Percentiles rank a stretch among this genome's conserved stretches.
Evolutionary conservation across 2,888 invertebrate species (phyloP).

Genomic region (Smittia sp.): DNA sequence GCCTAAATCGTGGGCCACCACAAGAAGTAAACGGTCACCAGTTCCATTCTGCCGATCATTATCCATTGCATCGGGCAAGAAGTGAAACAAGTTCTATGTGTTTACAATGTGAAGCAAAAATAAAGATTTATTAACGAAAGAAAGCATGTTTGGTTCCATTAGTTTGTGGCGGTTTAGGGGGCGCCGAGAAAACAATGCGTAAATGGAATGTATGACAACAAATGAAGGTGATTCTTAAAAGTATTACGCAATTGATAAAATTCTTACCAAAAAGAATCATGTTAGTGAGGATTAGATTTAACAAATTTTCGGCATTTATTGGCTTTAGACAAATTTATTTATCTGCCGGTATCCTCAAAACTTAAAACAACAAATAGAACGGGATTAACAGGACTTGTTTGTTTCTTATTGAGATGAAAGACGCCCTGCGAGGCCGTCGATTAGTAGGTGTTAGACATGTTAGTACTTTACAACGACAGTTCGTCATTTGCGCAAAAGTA

Average conservation of each 20-base stretch:
- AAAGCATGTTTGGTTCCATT: too few relatives aligned
- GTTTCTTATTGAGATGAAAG: background rate
- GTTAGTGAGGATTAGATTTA: slow-evolving; percentile 3
- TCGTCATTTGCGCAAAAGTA: background rate
- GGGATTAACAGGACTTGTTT: background rate
- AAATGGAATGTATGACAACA: too few relatives aligned
- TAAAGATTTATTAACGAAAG: too few relatives aligned
- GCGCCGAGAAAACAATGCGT: too few relatives aligned
- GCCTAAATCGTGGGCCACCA: too few relatives aligned
- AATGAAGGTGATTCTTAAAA: too few relatives aligned
- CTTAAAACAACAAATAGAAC: background rate
- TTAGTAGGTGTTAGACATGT: slow-evolving; percentile 12
- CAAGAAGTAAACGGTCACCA: too few relatives aligned
- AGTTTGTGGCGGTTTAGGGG: too few relatives aligned
- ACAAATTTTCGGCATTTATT: background rate
- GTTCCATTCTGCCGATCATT: too few relatives aligned
- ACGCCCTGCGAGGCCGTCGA: background rate
- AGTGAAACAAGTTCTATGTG: too few relatives aligned
- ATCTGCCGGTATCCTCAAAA: background rate
- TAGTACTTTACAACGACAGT: background rate
- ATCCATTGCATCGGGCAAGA: too few relatives aligned
- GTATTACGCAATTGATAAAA: background rate
- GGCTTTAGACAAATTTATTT: background rate
- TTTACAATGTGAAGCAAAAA: too few relatives aligned
- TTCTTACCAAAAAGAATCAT: background rate